A percentile compares a stretch with the other conserved stretches of the same genome.
phyloP scores from a whole-genome alignment of 1,140 invertebrate species.

The Halictus rubicundus region DNA sequence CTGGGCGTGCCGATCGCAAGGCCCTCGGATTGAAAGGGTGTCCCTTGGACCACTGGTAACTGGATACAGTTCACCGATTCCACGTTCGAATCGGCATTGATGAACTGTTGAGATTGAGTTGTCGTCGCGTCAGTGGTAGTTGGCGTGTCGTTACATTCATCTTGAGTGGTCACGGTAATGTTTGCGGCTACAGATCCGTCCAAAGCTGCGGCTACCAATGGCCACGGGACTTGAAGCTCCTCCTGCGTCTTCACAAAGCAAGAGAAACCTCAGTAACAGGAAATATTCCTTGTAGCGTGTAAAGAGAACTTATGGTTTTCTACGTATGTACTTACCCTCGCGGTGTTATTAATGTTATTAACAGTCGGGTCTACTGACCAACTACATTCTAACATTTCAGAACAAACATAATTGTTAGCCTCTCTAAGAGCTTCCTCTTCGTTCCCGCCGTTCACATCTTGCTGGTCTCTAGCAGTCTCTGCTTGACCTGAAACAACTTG shows the following conservation, averaged over 20 bases:
- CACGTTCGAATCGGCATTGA: constrained; percentile 62
- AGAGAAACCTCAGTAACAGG: constrained; percentile 9
- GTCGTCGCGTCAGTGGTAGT: constrained; percentile 71
- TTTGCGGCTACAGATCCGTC: constrained; percentile 76
- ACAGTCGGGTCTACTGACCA: constrained; percentile 77
- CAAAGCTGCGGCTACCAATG: constrained; percentile 75
- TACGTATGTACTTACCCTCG: constrained; percentile 65
- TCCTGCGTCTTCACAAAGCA: constrained; percentile 68
- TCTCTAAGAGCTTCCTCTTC: constrained; percentile 78
- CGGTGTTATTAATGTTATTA: constrained; percentile 69
- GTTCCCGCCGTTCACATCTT: constrained; percentile 68
- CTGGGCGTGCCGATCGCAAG: constrained; percentile 69
- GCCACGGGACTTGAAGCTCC: constrained; percentile 78
- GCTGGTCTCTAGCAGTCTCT: constrained; percentile 65
- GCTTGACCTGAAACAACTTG: constrained; percentile 57
- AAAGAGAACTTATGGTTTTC: not conserved
- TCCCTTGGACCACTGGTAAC: constrained; percentile 71
- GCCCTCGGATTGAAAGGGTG: constrained; percentile 71
- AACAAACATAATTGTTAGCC: constrained; percentile 80
- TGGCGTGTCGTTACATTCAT: constrained; percentile 74
- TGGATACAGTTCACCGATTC: constrained; percentile 74
- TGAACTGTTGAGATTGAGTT: constrained; percentile 62
- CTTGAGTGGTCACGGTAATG: constrained; percentile 75
- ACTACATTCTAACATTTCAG: constrained; percentile 78
- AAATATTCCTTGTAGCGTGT: not conserved